A percentile compares a stretch with the other conserved stretches of the same genome.
phyloP scores from a whole-genome alignment of 2,888 invertebrate species.

The Acronicta alni region DNA sequence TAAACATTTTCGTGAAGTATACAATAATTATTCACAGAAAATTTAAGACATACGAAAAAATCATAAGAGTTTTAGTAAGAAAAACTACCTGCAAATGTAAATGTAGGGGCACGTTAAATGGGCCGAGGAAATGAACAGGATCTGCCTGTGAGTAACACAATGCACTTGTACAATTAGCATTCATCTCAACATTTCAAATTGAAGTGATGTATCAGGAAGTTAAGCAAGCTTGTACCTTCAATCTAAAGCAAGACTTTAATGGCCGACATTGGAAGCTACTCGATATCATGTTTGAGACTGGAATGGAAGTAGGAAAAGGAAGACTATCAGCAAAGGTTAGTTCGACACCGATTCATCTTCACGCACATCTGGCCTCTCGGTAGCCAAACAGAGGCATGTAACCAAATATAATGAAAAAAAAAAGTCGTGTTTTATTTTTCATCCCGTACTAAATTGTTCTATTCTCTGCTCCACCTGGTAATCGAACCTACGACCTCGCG shows the following conservation, averaged over 20 bases:
- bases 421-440: slow-evolving; percentile 1
- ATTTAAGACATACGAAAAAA: neutral
- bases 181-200: too few species aligned
- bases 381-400: neutral
- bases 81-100: slow-evolving; percentile 8
- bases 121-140: neutral
- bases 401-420: neutral
- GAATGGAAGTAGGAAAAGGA: neutral
- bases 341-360: neutral
- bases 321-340: neutral
- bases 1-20: neutral
- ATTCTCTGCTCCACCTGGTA: too few species aligned
- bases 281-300: neutral
- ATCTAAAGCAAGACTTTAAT: too few species aligned
- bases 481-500: too few species aligned
- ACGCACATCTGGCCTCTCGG: neutral
- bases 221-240: too few species aligned
- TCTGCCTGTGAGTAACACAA: neutral
- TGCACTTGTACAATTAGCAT: neutral
- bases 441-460: too few species aligned
- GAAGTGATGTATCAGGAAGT: too few species aligned
- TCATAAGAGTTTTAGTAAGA: neutral
- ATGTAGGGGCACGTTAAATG: neutral
- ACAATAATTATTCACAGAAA: neutral
- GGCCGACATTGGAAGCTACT: too few species aligned